A percentile compares a stretch with the other conserved stretches of the same genome.
Conservation (phyloP, 2,113 vertebrate species). For the Paracanthobrama guichenoti region DNA sequence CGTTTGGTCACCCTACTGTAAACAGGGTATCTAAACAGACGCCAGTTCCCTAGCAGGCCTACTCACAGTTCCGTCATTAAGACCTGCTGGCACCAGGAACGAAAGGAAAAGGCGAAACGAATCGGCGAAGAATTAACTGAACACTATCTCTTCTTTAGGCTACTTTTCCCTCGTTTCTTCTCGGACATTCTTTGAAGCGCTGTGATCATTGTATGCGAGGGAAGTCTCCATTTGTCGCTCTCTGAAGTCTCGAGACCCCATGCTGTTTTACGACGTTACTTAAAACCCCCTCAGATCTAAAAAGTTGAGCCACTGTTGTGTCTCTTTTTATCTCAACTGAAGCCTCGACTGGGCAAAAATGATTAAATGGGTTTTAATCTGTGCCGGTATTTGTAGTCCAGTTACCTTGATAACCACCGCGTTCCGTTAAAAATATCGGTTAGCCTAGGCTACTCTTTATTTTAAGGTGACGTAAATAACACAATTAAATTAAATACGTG, state of each 20-base stretch:
- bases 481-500: no score
- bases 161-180: constrained; percentile 45
- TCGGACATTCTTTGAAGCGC: constrained; percentile 71
- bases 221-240: constrained; percentile 75
- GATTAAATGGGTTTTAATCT: background rate
- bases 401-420: background rate
- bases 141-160: background rate
- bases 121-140: constrained; percentile 2
- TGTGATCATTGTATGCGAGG: constrained; percentile 68
- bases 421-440: no score
- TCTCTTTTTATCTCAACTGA: constrained; percentile 47
- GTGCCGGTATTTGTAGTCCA: background rate
- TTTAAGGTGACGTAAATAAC: no score
- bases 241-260: constrained; percentile 71
- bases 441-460: no score
- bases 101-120: background rate
- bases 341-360: background rate
- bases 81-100: background rate
- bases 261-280: constrained; percentile 69
- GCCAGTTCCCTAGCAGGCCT: no score
- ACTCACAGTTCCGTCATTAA: background rate
- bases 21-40: no score
- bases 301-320: constrained; percentile 20
- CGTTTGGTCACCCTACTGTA: no score
- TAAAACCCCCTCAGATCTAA: constrained; percentile 15